A percentile compares a stretch with the other conserved stretches of the same genome.
These are phyloP conservation scores for Nothoprocta pentlandii DNA, from an alignment of 2,113 vertebrate species.

Conservation along the genomic window DNA sequence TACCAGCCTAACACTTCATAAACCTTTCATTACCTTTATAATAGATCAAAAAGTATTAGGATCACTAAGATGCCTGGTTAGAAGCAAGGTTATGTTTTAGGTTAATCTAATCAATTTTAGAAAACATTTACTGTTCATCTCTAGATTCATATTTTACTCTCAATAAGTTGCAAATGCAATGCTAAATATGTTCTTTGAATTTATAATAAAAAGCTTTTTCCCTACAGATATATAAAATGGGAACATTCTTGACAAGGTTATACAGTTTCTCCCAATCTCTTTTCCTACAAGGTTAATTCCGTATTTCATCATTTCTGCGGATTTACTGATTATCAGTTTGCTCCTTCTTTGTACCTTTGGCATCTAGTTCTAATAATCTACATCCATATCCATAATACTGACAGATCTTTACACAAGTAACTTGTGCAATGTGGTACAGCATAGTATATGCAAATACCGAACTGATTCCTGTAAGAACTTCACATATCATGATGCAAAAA, in stretches of 20 bases:
- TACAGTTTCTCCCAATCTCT: not conserved
- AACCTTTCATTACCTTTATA: not conserved
- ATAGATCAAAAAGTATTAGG: not conserved
- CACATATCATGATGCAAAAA: not conserved
- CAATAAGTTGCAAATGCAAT: not conserved
- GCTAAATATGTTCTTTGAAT: not conserved
- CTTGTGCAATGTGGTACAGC: not conserved
- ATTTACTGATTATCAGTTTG: not conserved
- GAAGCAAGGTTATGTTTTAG: not conserved
- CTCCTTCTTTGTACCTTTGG: not conserved
- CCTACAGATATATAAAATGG: not conserved
- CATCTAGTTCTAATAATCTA: not conserved
- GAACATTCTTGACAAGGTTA: not conserved
- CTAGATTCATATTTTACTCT: not conserved
- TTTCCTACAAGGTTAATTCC: not conserved
- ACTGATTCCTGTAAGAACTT: not conserved
- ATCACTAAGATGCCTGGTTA: not conserved
- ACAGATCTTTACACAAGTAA: not conserved
- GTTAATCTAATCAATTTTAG: not conserved
- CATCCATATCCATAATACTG: accelerated
- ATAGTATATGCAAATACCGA: not conserved
- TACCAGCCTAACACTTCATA: not conserved
- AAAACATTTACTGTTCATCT: not conserved
- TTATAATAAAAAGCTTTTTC: not conserved
- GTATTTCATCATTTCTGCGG: not conserved